Conservation (phyloP, 2,888 invertebrate genomes). For the Xylota sylvarum region DNA sequence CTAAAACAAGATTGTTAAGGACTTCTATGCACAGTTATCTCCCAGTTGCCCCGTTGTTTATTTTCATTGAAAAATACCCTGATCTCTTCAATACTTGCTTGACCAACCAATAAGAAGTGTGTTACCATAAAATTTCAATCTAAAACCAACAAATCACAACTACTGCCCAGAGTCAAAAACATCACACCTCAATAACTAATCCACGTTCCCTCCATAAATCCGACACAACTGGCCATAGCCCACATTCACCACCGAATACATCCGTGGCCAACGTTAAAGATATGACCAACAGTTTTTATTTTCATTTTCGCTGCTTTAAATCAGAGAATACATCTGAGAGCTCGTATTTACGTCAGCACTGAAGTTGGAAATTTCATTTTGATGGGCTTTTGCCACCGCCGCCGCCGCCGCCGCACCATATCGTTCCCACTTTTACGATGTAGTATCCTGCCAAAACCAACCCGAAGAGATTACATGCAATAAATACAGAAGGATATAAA, state of each 20-base stretch:
- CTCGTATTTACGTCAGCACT: constrained; percentile 6
- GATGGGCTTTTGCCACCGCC: constrained; percentile 30
- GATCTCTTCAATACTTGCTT: no score
- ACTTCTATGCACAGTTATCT: no score
- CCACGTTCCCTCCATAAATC: not conserved
- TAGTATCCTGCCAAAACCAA: constrained; percentile 11
- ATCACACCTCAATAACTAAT: not conserved
- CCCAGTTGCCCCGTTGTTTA: no score
- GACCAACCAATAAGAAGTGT: not conserved
- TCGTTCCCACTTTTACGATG: constrained; percentile 35
- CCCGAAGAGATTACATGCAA: constrained; percentile 42
- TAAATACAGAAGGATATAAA: constrained; percentile 43
- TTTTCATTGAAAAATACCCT: no score
- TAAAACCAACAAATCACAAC: not conserved
- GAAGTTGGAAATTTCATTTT: constrained; percentile 39
- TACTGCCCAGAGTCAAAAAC: not conserved
- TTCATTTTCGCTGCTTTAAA: constrained; percentile 20
- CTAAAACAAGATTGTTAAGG: no score
- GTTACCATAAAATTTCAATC: not conserved
- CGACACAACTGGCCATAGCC: not conserved
- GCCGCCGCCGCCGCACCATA: no score
- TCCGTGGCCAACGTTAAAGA: not conserved
- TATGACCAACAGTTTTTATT: constrained; percentile 4
- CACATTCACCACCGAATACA: not conserved
- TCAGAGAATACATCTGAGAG: not conserved